Base-by-base conservation (phyloP, 2,888 invertebrate species). In the Polymixis lichenea region DNA sequence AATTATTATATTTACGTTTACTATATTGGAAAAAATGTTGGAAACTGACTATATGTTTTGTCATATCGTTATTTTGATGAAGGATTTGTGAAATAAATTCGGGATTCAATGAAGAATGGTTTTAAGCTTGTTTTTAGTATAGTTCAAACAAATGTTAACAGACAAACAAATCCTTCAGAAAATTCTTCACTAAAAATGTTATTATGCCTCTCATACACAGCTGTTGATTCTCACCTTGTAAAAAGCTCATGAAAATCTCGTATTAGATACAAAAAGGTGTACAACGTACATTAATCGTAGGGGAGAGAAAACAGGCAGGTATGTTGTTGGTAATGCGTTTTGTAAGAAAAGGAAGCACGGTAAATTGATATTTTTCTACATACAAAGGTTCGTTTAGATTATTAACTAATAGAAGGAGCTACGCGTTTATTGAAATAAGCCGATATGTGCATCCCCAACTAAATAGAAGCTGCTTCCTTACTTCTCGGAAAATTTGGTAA, bases 1-100 rank as follows among this genome's bases (percentile, higher is more conserved):
- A 87, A 87, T 77, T 72, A 83, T 81, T 75, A 62, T 74, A 51
- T 77, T 51, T 51, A 72, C 73, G 49, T 81, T 70, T 76, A 68
- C 51, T 25, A 5, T 38, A 22, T 9, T 22, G 22, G 25, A 66
- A 67, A 81, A 69, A 75, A 72, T 22, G 2, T 77, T 73, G 38
- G 1, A 56, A 70, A 51, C 28, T 56, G 38, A 74, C 74, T 65
- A 72, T 80, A 77, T 62, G 60, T 68, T 75, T 70, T 53, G 32
- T 7, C 9, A 46, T 70, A 56, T 70, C 11, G 67, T 46, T 69
- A 55, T 65, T 61, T 81, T 65, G 60, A 69, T 71, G 22, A 56
- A 28, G 55, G 66, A 49, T 73, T 85, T 58, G 4, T 38, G 38
- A 19, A 32, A 84, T 77, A 73, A 70, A 84, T 77, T 68, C 32